Percentiles rank a stretch among this genome's conserved stretches.
Evolutionary conservation across 2,797 vertebrate species (phyloP).

Genomic region (Rhinoraja longicauda): DNA sequence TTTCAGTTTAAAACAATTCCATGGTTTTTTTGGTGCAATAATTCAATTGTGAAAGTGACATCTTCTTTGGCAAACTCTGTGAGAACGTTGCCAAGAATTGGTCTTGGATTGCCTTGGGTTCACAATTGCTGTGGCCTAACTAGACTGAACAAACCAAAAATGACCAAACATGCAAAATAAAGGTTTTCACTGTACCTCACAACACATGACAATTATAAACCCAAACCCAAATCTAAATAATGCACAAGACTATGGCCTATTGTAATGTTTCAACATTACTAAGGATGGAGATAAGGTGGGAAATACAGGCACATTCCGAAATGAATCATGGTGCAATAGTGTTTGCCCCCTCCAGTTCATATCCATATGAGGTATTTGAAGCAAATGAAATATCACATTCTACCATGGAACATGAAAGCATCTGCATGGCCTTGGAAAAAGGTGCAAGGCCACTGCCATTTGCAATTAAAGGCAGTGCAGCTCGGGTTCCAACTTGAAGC

Average conservation of each 20-base stretch:
- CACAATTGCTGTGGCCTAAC: background rate
- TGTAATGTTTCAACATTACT: background rate
- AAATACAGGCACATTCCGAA: background rate
- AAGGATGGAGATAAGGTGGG: background rate
- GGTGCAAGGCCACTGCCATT: background rate
- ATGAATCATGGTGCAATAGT: background rate
- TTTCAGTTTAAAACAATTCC: background rate
- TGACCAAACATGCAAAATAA: no score
- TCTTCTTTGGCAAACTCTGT: background rate
- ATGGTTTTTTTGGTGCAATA: background rate
- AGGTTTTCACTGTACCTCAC: no score
- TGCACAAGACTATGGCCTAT: background rate
- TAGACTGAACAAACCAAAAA: background rate
- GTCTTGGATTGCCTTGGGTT: background rate
- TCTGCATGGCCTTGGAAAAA: background rate
- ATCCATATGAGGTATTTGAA: constrained; percentile 23
- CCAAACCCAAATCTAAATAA: no score
- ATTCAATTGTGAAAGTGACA: background rate
- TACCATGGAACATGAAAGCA: background rate
- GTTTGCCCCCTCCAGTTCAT: constrained; percentile 23
- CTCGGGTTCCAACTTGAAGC: background rate
- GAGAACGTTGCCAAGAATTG: background rate
- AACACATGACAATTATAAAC: no score
- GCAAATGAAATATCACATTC: background rate
- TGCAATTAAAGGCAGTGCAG: background rate